Base-by-base conservation (phyloP, 2,888 invertebrate genomes). In the Rambutsinella grinnellia region DNA sequence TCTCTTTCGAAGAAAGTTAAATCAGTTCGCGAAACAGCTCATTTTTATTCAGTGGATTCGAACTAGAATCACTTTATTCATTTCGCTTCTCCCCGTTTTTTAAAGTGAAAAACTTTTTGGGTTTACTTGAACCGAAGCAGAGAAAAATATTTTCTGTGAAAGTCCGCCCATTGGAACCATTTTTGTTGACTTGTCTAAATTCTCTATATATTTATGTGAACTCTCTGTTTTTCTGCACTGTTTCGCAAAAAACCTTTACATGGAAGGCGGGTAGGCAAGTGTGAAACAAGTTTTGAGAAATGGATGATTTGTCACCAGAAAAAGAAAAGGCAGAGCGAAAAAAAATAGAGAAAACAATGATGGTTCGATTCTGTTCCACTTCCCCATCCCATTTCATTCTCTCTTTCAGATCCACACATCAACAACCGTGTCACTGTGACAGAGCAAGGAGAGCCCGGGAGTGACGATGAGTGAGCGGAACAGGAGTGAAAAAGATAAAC, bases 291-390 rank as follows among this genome's bases (percentile, higher is more conserved):
- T 65, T 54, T 46, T 53, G 54, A 26, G 53, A 66, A 72, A 66
- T 72, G 53, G 65, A 51, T 66, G 60, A 72, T 72, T 72, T 72
- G 72, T 72, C 72, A 72, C 72, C 19, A 26, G 56, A 63, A 49
- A 71, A 5, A 13, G 36, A 8, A 36, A 53, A 28, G 49, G 49
- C 5, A 49, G 19, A 15, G 21, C 24, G 23, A 54, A 54, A 19
- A 10, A 54, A 51, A 51, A 51, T 15, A 15, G 54, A 3, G 23
- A 49, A 49, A 49, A 36, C 36, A 36, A 13, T 49, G 49, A 54
- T 26, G 24, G 8, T 46, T 13, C 47, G 3, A 15, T 26, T 10
- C 8, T 49, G 57, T 57, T 49, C 46, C 60, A 54, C 56, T 54
- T 71, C 23, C 46, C 56, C 13, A 10, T 46, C 60, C 46, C 63